phyloP scores from a whole-genome alignment of 2,888 invertebrate genomes.

The Epistrophe grossulariae region DNA sequence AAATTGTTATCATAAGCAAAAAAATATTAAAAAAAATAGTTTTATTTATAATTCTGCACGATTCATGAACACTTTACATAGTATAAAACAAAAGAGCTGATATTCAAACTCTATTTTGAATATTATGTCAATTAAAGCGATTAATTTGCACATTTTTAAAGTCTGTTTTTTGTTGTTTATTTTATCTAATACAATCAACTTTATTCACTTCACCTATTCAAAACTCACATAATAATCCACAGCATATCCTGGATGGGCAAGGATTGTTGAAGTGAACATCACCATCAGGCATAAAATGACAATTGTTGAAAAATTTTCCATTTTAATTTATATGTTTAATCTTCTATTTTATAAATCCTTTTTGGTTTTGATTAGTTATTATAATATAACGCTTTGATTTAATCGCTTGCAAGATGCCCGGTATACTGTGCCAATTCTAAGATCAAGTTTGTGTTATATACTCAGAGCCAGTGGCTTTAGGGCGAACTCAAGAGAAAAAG shows the following conservation, averaged over 20 bases:
- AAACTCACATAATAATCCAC: constrained; percentile 88
- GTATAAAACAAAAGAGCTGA: constrained; percentile 51
- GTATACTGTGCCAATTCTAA: constrained; percentile 84
- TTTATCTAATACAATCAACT: background rate
- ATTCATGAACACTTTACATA: background rate
- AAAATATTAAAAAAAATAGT: background rate
- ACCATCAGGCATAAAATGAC: constrained; percentile 79
- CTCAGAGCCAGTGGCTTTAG: constrained; percentile 72
- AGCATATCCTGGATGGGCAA: constrained; percentile 84
- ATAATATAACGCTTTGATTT: constrained; percentile 80
- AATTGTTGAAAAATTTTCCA: constrained; percentile 80
- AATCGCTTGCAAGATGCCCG: constrained; percentile 82
- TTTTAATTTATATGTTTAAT: constrained; percentile 74
- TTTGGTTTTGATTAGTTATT: constrained; percentile 76
- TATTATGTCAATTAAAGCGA: background rate
- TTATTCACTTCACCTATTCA: background rate
- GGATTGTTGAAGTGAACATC: constrained; percentile 79
- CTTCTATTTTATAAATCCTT: constrained; percentile 44
- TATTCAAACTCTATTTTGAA: constrained; percentile 4
- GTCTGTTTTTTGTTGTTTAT: background rate
- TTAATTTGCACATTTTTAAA: background rate
- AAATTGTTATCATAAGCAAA: no score
- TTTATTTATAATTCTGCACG: background rate
- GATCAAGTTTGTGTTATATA: constrained; percentile 83
- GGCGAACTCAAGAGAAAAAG: constrained; percentile 68